Conservation (phyloP, 1,140 invertebrate genomes). For the Bathynomus jamesi region DNA sequence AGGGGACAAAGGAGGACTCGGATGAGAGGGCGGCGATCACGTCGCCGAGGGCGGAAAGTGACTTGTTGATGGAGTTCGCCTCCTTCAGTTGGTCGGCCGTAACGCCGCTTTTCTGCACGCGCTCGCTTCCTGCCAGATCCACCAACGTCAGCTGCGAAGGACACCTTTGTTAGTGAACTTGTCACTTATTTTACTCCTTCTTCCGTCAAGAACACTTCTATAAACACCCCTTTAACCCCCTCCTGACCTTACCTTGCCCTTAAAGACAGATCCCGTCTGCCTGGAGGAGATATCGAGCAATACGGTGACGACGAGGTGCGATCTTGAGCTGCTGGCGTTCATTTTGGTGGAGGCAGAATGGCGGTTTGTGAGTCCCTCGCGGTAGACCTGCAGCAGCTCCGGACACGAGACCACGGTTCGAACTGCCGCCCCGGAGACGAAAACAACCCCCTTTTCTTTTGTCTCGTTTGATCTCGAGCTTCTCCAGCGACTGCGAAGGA, state of each 20-base stretch:
- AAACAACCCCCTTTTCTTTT: constrained; percentile 49
- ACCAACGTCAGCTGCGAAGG: constrained; percentile 57
- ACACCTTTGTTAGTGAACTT: too few species aligned
- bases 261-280: constrained; percentile 46
- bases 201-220: too few species aligned
- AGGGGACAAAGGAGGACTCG: constrained; percentile 43
- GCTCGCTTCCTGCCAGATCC: constrained; percentile 58
- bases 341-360: constrained; percentile 49
- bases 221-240: too few species aligned
- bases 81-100: constrained; percentile 51
- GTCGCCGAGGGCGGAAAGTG: constrained; percentile 43
- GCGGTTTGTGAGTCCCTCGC: constrained; percentile 45
- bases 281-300: constrained; percentile 46
- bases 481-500: too few species aligned
- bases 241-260: constrained; percentile 45
- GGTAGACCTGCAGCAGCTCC: constrained; percentile 45
- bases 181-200: too few species aligned
- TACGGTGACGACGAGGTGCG: constrained; percentile 50
- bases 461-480: constrained; percentile 49
- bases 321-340: constrained; percentile 52
- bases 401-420: constrained; percentile 43
- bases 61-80: constrained; percentile 45
- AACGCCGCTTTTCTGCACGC: constrained; percentile 52
- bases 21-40: constrained; percentile 43
- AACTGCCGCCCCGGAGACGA: constrained; percentile 44